A percentile compares a stretch with the other conserved stretches of the same genome.
These are phyloP conservation scores for Lycaon pictus DNA, from an alignment of 2,113 vertebrate species.

Conservation along the genomic window DNA sequence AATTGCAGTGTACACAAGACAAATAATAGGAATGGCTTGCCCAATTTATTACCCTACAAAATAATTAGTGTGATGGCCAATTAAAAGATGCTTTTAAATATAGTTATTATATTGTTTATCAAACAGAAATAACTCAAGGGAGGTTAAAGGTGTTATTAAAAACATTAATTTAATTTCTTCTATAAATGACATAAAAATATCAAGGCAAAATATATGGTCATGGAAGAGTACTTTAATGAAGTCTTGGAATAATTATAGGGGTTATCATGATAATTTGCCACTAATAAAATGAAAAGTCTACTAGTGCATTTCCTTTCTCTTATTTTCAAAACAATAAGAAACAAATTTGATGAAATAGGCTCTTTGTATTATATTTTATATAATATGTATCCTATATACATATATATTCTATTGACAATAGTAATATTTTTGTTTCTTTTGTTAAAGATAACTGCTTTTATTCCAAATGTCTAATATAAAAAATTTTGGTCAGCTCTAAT, in stretches of 20 bases:
- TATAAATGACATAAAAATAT: constrained; percentile 85
- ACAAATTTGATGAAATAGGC: constrained; percentile 65
- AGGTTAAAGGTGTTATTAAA: constrained; percentile 88
- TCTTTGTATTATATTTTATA: neutral
- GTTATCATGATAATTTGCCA: constrained; percentile 79
- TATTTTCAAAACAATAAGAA: constrained; percentile 77
- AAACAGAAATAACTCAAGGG: constrained; percentile 83
- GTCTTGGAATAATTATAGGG: constrained; percentile 80
- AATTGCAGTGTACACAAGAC: constrained; percentile 78
- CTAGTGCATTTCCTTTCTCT: constrained; percentile 83
- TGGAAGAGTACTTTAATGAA: constrained; percentile 85
- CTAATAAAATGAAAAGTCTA: constrained; percentile 78
- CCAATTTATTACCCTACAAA: constrained; percentile 83
- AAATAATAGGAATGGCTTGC: constrained; percentile 82
- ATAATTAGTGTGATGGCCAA: constrained; percentile 87
- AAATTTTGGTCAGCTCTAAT: neutral
- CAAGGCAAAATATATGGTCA: constrained; percentile 86
- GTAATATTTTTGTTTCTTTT: neutral
- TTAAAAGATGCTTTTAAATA: constrained; percentile 85
- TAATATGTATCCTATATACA: neutral
- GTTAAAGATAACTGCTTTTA: neutral
- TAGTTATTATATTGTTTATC: constrained; percentile 84
- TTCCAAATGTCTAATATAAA: neutral
- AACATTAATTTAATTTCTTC: constrained; percentile 88
- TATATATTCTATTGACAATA: neutral